Percentiles rank a stretch among this genome's conserved stretches.
Conservation (phyloP, 2,113 vertebrate genomes). For the Pseudolaguvia tuberculata region DNA sequence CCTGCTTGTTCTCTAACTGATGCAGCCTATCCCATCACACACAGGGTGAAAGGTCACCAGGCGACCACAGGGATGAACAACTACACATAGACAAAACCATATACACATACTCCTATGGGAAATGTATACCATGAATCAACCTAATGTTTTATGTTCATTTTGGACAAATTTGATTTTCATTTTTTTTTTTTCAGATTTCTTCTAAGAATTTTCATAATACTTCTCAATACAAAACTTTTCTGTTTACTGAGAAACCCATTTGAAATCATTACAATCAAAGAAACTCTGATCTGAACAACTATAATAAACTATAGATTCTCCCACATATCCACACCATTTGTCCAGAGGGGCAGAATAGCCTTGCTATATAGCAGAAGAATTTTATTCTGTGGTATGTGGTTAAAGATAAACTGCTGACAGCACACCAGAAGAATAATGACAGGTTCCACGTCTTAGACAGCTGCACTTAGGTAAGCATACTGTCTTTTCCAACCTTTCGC, state of each 20-base stretch:
- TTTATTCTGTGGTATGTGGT: slow-evolving; percentile 36
- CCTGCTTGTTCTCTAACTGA: too few species aligned
- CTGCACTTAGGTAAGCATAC: slow-evolving; percentile 70
- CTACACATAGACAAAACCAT: too few species aligned
- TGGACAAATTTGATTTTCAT: too few species aligned
- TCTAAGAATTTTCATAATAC: too few species aligned
- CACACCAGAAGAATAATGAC: slow-evolving; percentile 39
- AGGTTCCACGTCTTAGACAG: slow-evolving; percentile 15
- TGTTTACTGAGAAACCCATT: neutral
- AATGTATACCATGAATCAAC: too few species aligned
- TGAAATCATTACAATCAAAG: neutral
- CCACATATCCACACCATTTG: slow-evolving; percentile 17
- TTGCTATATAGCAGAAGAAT: slow-evolving; percentile 22
- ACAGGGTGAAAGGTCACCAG: too few species aligned
- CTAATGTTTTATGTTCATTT: too few species aligned
- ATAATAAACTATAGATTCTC: neutral
- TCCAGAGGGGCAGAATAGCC: slow-evolving; percentile 25
- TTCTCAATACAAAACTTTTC: too few species aligned
- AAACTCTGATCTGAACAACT: neutral
- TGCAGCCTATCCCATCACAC: too few species aligned
- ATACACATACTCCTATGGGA: too few species aligned
- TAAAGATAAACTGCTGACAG: slow-evolving; percentile 13
- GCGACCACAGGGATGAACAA: too few species aligned
- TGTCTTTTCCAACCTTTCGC: slow-evolving; percentile 59
- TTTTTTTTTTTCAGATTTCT: too few species aligned